A percentile compares a stretch with the other conserved stretches of the same genome.
Conservation (phyloP, 2,113 vertebrate species). For the Nothocercus julius region DNA sequence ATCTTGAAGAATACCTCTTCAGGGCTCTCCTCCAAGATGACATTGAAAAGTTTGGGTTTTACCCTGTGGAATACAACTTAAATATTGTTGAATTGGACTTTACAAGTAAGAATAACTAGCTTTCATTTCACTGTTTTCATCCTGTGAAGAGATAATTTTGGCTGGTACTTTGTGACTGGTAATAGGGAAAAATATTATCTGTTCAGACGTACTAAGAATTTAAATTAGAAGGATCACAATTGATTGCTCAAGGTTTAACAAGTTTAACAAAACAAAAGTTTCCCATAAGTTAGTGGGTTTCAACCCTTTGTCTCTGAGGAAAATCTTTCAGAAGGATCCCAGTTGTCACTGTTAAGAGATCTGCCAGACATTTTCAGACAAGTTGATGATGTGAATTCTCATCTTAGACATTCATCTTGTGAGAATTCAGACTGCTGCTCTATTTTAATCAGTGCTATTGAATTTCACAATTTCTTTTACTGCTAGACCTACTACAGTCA, state of each 20-base stretch:
- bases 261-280: not conserved
- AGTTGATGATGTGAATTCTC: not conserved
- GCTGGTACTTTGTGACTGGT: not conserved
- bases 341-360: not conserved
- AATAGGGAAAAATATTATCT: not conserved
- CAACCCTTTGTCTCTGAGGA: not conserved
- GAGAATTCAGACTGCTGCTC: not conserved
- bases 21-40: not conserved
- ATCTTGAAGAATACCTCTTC: not conserved
- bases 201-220: not conserved
- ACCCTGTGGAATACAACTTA: accelerated
- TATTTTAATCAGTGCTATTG: not conserved
- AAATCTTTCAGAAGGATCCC: not conserved
- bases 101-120: not conserved
- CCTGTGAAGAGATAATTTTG: not conserved
- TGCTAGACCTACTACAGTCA: not conserved
- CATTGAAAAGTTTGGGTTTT: not conserved
- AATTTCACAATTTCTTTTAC: not conserved
- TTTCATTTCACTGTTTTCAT: not conserved
- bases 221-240: not conserved
- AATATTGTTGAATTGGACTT: not conserved
- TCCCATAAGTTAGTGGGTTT: not conserved
- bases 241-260: not conserved
- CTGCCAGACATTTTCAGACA: not conserved
- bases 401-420: not conserved